Evolutionary conservation across 2,113 vertebrate species (phyloP).

Genomic region (Ranitomeya imitator): DNA sequence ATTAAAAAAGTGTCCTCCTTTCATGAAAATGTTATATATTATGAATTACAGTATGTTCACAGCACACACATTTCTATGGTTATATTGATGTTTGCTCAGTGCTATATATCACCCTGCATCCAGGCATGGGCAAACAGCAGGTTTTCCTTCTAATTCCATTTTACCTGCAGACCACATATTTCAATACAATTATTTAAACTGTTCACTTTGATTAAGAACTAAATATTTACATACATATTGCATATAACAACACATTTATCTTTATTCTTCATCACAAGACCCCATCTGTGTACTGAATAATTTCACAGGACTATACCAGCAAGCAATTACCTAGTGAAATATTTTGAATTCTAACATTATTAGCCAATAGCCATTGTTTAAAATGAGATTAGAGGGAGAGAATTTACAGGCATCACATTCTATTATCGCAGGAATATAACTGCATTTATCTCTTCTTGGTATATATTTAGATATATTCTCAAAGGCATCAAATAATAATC

Average conservation of each 20-base stretch:
- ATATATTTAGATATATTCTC: conserved; percentile 40
- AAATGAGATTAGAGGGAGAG: conserved; percentile 34
- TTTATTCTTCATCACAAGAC: conserved; percentile 30
- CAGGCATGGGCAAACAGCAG: conserved; percentile 11
- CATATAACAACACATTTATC: conserved; percentile 40
- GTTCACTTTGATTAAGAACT: conserved; percentile 42
- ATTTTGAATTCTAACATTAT: conserved; percentile 36
- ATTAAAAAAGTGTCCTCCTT: background rate
- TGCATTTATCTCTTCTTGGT: conserved; percentile 11
- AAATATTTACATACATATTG: conserved; percentile 55
- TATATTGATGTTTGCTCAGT: background rate
- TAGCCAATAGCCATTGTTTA: conserved; percentile 31
- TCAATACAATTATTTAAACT: conserved; percentile 46
- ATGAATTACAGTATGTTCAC: background rate
- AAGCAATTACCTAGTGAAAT: conserved; percentile 27
- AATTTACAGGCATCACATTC: conserved; percentile 21
- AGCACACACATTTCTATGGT: conserved; percentile 10
- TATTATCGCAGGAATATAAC: conserved; percentile 21
- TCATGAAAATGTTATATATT: background rate
- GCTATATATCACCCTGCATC: background rate
- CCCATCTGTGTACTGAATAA: conserved; percentile 39
- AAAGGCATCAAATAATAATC: conserved; percentile 19
- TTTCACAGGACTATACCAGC: conserved; percentile 21
- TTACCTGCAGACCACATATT: conserved; percentile 44
- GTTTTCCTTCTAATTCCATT: conserved; percentile 23